Evolutionary conservation across 1,140 invertebrate species (phyloP).

Genomic region (Papilio xuthus): DNA sequence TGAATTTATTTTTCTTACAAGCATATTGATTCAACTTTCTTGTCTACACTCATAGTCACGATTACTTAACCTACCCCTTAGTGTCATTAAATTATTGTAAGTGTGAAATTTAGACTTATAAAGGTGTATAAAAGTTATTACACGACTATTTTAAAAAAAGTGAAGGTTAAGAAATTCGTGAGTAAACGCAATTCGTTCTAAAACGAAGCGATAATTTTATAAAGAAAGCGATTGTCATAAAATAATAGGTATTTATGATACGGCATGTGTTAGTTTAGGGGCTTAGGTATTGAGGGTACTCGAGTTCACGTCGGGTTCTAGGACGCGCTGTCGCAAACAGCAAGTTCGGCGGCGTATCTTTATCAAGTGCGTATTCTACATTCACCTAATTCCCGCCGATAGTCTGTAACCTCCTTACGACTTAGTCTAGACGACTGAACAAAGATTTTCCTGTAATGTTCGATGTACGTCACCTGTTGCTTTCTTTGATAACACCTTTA

Average conservation of each 20-base stretch:
- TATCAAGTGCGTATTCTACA: slow-evolving; percentile 60
- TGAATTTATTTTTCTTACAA: not conserved
- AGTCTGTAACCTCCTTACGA: slow-evolving; percentile 54
- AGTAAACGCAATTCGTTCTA: not conserved
- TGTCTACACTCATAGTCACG: too few species aligned
- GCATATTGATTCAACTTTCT: not conserved
- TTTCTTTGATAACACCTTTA: slow-evolving; percentile 9
- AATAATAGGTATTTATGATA: slow-evolving; percentile 34
- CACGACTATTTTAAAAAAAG: too few species aligned
- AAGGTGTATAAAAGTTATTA: too few species aligned
- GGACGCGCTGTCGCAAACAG: slow-evolving; percentile 66
- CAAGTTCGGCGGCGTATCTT: slow-evolving; percentile 60
- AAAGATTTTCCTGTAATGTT: slow-evolving; percentile 32
- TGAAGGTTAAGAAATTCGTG: not conserved
- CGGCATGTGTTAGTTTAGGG: slow-evolving; percentile 42
- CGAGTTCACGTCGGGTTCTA: slow-evolving; percentile 71
- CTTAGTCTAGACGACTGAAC: slow-evolving; percentile 46
- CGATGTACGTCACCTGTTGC: not conserved
- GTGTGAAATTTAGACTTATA: too few species aligned
- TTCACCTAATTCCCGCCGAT: slow-evolving; percentile 57
- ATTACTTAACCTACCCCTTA: too few species aligned
- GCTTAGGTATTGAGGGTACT: slow-evolving; percentile 64
- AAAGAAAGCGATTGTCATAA: slow-evolving; percentile 22
- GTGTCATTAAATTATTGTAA: too few species aligned
- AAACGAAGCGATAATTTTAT: not conserved